Evolutionary conservation across 1,140 invertebrate genomes (phyloP).

Genomic region (Lordiphosa clarofinis): DNA sequence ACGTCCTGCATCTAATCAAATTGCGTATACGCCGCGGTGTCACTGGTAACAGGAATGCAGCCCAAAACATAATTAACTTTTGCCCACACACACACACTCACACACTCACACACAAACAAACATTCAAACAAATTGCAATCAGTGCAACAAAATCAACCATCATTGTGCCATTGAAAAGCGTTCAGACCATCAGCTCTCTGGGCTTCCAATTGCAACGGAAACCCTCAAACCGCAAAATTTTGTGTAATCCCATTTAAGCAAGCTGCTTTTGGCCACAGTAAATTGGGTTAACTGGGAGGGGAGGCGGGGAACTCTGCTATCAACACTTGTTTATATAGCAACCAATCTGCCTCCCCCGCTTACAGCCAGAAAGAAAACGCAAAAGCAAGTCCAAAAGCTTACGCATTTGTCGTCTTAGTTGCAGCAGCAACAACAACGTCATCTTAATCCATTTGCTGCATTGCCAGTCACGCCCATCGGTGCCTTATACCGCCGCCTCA

Average conservation of each 20-base stretch:
- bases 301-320: conserved; percentile 39
- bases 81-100: conserved; percentile 3
- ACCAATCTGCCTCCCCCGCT: neutral
- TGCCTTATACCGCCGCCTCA: conserved; percentile 11
- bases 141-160: conserved; percentile 35
- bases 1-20: conserved; percentile 16
- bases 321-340: conserved; percentile 64
- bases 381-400: conserved; percentile 35
- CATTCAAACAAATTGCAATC: conserved; percentile 51
- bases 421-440: conserved; percentile 24
- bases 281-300: conserved; percentile 28
- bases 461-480: conserved; percentile 43
- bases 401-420: conserved; percentile 53
- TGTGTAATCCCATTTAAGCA: conserved; percentile 66
- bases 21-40: conserved; percentile 28
- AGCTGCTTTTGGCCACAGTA: conserved; percentile 47
- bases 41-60: neutral
- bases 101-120: conserved; percentile 12
- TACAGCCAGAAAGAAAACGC: conserved; percentile 11
- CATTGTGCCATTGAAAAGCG: conserved; percentile 47
- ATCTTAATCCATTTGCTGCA: conserved; percentile 64
- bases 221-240: conserved; percentile 37
- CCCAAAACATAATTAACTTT: conserved; percentile 34
- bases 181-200: conserved; percentile 31
- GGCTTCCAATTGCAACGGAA: neutral